Conservation (phyloP, 2,797 vertebrate species). For the Spinus olivaceus region DNA sequence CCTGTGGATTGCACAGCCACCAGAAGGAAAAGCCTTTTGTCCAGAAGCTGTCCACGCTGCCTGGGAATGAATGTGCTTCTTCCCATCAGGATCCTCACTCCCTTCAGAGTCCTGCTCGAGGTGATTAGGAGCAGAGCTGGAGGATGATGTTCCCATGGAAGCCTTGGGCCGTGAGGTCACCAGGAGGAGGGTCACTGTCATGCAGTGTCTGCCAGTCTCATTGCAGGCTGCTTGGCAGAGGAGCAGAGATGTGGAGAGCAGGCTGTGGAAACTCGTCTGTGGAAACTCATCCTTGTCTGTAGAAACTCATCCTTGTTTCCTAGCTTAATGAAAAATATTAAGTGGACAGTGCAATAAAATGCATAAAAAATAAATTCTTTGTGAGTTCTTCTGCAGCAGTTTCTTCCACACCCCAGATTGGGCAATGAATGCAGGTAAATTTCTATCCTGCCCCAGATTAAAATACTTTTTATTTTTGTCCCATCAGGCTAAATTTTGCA, state of each 20-base stretch:
- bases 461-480: not conserved
- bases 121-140: not conserved
- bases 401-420: not conserved
- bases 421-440: not conserved
- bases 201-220: not conserved
- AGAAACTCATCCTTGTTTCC: not conserved
- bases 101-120: rapidly evolving
- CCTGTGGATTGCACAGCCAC: rapidly evolving
- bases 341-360: not conserved
- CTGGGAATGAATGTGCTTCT: not conserved
- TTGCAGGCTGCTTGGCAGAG: not conserved
- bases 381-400: not conserved
- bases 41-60: not conserved
- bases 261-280: not conserved
- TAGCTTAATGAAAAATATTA: not conserved
- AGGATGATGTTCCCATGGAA: not conserved
- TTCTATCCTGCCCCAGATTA: not conserved
- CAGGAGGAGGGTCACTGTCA: not conserved
- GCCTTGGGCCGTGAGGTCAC: not conserved
- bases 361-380: not conserved
- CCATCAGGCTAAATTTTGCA: not conserved
- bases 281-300: not conserved
- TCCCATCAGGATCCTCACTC: not conserved
- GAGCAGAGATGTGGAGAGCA: not conserved
- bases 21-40: not conserved